Base-by-base conservation (phyloP, 23 tunicate genomes). In the Aplidium turbinatum region DNA sequence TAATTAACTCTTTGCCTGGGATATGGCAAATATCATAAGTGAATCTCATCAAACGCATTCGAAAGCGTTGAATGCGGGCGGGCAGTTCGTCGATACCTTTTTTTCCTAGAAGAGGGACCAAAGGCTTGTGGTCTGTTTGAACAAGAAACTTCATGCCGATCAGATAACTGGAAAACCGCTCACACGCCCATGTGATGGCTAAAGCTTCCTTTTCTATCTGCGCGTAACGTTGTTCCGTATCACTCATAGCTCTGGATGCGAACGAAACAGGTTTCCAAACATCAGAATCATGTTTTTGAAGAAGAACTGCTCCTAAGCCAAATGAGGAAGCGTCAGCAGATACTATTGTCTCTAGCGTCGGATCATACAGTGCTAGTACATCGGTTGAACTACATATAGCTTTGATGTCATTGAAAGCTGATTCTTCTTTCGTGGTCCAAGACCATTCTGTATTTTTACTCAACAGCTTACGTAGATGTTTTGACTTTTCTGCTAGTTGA, bases 91-190 rank as follows among this genome's bases (percentile, higher is more conserved):
- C 38, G 2, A 65, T 16, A 21, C 31, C 42, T 62, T 77, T 77
- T 7, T 38, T 64, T 9, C 67, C 63, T 21, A 65, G 31, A 33
- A 64, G 75, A 3, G 73, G 23, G 2, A 64, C 13, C 26, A 65
- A 57, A 16, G 82, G 82, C 64, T 77, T 77, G 73, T 75, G 82
- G 38, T 77, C 58, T 4, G 56, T 77, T 29, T 77, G 33, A 3
- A 77, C 31, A 3, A 3, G 21, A 38, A 77, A 62, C 16, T 5
- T 21, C 25, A 29, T 36, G 13, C 82, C 82, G 9, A 77, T 61
- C 26, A 77, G 75, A 47, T 29, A 73, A 55, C 56, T 47, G 22
- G 67, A 6, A 32, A 73, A 73, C 19, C 20, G 31, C 56, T 73
- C 50, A 27, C 35, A 70, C 16, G 47, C 65, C 67, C 79, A 73